Evolutionary conservation across 2,888 invertebrate species (phyloP), one percentile per base, ranked within the genome.

Genomic region (Nebria brevicollis): DNA sequence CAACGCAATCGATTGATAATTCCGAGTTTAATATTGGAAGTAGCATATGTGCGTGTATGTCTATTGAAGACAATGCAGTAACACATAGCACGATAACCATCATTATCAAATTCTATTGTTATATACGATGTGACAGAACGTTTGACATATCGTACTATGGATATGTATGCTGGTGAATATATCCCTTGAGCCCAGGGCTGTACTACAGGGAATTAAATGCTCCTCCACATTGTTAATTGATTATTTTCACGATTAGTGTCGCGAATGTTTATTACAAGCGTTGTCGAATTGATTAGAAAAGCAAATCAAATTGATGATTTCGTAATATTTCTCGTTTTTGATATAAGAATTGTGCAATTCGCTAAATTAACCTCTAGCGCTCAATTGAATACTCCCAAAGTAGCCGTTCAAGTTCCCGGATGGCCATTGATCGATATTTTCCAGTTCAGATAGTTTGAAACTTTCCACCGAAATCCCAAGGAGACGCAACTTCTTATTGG

Each of bases 351-450:
- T 54, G 54, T 54, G 54, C 8, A 54, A 54, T 13, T 54, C 13
- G 54, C 54, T 8, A 3, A 54, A 54, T 54, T 11, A 54, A 8
- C 11, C 11, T 54, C 2, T 3, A 54, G 54, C 11, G 54, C 13
- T 54, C 54, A 54, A 54, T 54, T 54, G 54, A 13, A 54, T 11
- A 54, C 13, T 54, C 54, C 54, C 54, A 54, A 54, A 54, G 54
- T 54, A 54, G 54, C 54, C 13, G 13, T 54, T 54, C 13, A 13
- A 54, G 54, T 13, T 54, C 54, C 13, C 13, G 54, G 54, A 8
- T 54, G 54, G 54, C 54, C 54, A 54, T 54, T 54, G 54, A 54
- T 54, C 54, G 54, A 54, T 54, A 54, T 54, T 54, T 54, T 54
- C 54, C 13, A 54, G 54, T 54, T 7, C 54, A 54, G 7, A 13